Evolutionary conservation across 2,888 invertebrate genomes (phyloP).

Genomic region (Allophyes oxyacanthae): DNA sequence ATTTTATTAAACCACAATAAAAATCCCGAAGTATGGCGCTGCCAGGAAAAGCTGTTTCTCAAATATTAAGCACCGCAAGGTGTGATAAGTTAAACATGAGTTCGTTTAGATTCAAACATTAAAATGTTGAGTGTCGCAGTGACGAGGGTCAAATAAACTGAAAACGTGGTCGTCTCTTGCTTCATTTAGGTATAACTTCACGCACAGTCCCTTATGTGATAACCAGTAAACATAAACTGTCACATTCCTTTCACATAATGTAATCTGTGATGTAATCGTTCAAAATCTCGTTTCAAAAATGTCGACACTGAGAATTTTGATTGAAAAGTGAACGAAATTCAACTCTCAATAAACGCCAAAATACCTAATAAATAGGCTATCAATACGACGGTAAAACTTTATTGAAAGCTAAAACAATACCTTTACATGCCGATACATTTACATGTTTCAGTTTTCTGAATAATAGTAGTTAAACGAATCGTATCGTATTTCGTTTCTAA

Average conservation of each 20-base stretch:
- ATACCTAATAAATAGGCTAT: too few relatives aligned
- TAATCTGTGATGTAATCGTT: too few relatives aligned
- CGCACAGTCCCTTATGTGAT: constrained; percentile 37
- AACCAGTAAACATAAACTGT: constrained; percentile 42
- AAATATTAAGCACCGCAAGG: constrained; percentile 38
- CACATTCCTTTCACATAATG: constrained; percentile 32
- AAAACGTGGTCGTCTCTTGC: constrained; percentile 45
- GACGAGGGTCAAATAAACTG: constrained; percentile 59
- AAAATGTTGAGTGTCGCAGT: constrained; percentile 52
- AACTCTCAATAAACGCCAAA: too few relatives aligned
- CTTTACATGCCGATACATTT: constrained; percentile 17
- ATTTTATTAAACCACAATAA: not conserved
- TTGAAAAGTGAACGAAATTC: too few relatives aligned
- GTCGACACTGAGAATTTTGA: too few relatives aligned
- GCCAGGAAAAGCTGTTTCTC: constrained; percentile 13
- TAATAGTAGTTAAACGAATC: constrained; percentile 54
- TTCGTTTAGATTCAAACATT: constrained; percentile 59
- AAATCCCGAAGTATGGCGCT: constrained; percentile 10
- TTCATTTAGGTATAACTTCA: constrained; percentile 58
- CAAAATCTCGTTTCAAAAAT: constrained; percentile 21
- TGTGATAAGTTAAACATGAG: constrained; percentile 54
- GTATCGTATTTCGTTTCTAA: constrained; percentile 61
- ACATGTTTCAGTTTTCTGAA: constrained; percentile 46
- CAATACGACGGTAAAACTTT: too few relatives aligned
- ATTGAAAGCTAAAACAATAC: constrained; percentile 4